Evolutionary conservation across 1,140 invertebrate species (phyloP).

Genomic region (Heliothis subflexa): DNA sequence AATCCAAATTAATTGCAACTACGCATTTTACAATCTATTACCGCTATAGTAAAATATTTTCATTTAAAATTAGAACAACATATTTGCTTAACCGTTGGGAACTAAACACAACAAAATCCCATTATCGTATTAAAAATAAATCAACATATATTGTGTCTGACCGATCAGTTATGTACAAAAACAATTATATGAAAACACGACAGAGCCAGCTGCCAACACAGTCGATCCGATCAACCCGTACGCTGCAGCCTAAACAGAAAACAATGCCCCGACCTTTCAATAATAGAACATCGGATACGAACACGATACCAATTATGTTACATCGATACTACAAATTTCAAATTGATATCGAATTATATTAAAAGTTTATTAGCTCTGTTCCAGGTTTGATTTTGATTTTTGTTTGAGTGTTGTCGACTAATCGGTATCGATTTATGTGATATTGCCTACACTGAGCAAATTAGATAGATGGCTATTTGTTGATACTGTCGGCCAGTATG

Average conservation of each 20-base stretch:
- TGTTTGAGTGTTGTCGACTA: constrained; percentile 32
- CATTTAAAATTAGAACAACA: constrained; percentile 14
- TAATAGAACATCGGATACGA: constrained; percentile 24
- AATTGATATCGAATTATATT: constrained; percentile 45
- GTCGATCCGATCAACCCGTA: constrained; percentile 28
- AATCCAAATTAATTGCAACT: not conserved
- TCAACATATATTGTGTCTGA: constrained; percentile 3
- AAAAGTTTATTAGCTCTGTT: constrained; percentile 30
- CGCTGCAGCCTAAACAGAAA: constrained; percentile 33
- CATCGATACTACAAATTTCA: constrained; percentile 35
- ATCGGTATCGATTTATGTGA: constrained; percentile 38
- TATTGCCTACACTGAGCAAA: not conserved
- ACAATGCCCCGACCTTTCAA: constrained; percentile 36
- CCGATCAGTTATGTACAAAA: constrained; percentile 18
- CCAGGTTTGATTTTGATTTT: constrained; percentile 26
- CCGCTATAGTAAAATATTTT: not conserved
- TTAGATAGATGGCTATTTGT: constrained; percentile 10
- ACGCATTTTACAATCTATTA: not conserved
- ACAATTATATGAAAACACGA: constrained; percentile 34
- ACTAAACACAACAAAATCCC: not conserved
- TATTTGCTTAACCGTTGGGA: not conserved
- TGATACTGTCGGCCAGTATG: not conserved
- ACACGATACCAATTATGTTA: constrained; percentile 42
- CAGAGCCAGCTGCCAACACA: constrained; percentile 8
- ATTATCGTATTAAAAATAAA: constrained; percentile 20